Evolutionary conservation across 2,113 vertebrate genomes (phyloP).

Genomic region (Oxyruncus cristatus): DNA sequence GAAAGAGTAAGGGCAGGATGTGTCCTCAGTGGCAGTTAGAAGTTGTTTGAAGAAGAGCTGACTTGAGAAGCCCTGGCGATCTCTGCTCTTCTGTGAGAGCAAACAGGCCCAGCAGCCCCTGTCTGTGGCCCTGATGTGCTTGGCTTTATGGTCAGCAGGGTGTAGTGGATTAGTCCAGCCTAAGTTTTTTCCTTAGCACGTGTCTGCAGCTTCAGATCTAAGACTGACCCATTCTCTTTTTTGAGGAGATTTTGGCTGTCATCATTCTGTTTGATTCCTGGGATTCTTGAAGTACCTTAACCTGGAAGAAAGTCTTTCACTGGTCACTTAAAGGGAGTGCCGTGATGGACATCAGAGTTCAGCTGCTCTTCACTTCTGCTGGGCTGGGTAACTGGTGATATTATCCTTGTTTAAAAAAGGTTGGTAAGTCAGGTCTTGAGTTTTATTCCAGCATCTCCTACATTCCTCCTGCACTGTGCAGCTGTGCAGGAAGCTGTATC

Average conservation of each 20-base stretch:
- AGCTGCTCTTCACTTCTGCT: rapidly evolving
- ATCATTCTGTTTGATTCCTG: background rate
- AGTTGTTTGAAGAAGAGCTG: background rate
- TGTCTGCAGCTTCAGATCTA: background rate
- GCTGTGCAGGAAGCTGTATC: background rate
- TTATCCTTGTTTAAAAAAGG: background rate
- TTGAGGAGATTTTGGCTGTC: background rate
- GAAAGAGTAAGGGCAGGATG: background rate
- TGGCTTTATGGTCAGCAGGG: background rate
- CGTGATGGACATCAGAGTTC: background rate
- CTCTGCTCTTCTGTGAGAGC: background rate
- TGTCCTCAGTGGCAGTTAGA: background rate
- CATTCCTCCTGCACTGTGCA: background rate
- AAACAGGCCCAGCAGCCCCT: background rate
- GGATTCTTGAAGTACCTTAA: background rate
- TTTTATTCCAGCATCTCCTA: background rate
- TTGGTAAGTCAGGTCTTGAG: background rate
- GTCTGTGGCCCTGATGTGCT: rapidly evolving
- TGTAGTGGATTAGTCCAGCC: background rate
- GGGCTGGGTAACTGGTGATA: background rate
- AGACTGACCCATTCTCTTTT: background rate
- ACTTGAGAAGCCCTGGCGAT: background rate
- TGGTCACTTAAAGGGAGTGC: background rate
- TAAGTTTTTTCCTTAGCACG: rapidly evolving
- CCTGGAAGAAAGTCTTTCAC: background rate